phyloP scores from a whole-genome alignment of 1,140 invertebrate genomes.

The Galleria mellonella region DNA sequence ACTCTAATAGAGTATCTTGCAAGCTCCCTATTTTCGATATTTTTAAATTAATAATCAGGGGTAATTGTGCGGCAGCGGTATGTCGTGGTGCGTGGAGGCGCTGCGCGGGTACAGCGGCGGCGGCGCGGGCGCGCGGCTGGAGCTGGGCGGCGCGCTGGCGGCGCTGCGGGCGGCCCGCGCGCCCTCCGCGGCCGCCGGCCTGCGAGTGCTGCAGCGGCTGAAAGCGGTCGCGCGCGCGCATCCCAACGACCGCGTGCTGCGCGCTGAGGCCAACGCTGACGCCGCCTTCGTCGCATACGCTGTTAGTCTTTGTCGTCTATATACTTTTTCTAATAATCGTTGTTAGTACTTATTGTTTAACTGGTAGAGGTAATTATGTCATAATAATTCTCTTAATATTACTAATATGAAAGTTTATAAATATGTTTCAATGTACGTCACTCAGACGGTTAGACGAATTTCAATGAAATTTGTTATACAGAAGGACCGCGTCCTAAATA shows the following conservation, averaged over 20 bases:
- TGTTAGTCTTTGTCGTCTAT: slow-evolving; percentile 22
- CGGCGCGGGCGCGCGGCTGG: slow-evolving; percentile 55
- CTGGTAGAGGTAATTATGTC: too few relatives aligned
- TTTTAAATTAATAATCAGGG: background rate
- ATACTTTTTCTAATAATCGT: too few relatives aligned
- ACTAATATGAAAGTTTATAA: background rate
- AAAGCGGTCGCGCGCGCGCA: slow-evolving; percentile 48
- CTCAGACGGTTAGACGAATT: too few relatives aligned
- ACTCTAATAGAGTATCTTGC: too few relatives aligned
- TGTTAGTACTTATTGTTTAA: too few relatives aligned
- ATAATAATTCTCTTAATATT: too few relatives aligned
- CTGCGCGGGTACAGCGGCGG: slow-evolving; percentile 58
- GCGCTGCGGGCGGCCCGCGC: slow-evolving; percentile 39
- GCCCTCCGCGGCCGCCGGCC: slow-evolving; percentile 25
- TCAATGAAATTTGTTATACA: too few relatives aligned
- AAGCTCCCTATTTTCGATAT: too few relatives aligned
- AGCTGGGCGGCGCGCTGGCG: slow-evolving; percentile 55
- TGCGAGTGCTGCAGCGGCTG: slow-evolving; percentile 43
- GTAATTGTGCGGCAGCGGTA: slow-evolving; percentile 20
- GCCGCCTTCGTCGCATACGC: slow-evolving; percentile 65
- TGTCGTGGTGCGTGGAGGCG: slow-evolving; percentile 68
- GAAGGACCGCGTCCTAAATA: too few relatives aligned
- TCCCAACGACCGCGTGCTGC: slow-evolving; percentile 39
- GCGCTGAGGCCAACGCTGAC: slow-evolving; percentile 58
- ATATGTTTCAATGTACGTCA: background rate